phyloP scores from a whole-genome alignment of 2,113 vertebrate species.

The Neolamprologus falcicula region DNA sequence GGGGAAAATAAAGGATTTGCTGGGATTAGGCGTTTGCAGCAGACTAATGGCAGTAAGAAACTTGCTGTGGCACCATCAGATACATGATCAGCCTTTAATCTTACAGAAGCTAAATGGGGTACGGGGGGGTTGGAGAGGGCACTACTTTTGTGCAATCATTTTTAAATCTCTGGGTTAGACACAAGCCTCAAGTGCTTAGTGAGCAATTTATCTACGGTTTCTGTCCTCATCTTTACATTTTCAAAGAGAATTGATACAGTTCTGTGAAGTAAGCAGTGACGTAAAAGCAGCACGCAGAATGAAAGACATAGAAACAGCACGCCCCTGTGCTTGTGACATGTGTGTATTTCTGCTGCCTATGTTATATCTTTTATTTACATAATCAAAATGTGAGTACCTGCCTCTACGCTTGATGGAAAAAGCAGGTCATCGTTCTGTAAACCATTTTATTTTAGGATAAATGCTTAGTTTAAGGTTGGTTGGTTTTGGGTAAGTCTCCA shows the following conservation, averaged over 20 bases:
- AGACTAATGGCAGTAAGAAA: conserved; percentile 46
- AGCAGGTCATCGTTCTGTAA: background rate
- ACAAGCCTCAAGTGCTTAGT: background rate
- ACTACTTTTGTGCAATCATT: conserved; percentile 54
- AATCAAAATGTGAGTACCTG: background rate
- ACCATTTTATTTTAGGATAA: background rate
- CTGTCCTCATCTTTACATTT: background rate
- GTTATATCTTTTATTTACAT: background rate
- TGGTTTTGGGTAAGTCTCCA: background rate
- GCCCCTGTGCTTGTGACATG: background rate
- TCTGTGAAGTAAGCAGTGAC: background rate
- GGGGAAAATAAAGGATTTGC: conserved; percentile 64
- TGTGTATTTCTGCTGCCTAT: background rate
- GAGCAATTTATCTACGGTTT: background rate
- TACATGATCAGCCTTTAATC: conserved; percentile 65
- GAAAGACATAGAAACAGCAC: background rate
- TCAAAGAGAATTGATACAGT: background rate
- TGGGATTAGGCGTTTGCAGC: conserved; percentile 54
- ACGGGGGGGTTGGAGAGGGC: background rate
- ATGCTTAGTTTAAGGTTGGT: background rate
- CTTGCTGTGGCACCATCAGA: conserved; percentile 50
- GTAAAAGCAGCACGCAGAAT: background rate
- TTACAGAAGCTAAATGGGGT: conserved; percentile 15
- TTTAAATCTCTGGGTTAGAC: conserved; percentile 32
- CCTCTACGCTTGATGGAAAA: background rate